These are phyloP conservation scores for Chrysina gloriosa DNA, from an alignment of 2,888 invertebrate genomes.

Conservation along the genomic window DNA sequence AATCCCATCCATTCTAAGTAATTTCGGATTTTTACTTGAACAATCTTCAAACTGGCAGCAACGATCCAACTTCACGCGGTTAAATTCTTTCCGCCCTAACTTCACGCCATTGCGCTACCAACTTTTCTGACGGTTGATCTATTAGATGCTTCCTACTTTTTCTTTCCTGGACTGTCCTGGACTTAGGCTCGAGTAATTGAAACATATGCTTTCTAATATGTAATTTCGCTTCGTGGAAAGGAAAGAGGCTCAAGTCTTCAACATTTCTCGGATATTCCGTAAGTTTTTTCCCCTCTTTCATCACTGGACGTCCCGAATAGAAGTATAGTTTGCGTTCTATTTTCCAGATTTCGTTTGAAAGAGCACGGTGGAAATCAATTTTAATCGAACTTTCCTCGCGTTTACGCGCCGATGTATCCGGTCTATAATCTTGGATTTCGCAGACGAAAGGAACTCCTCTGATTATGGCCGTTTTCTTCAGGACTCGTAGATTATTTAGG, in stretches of 20 bases:
- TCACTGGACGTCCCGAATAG: neutral
- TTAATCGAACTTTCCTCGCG: neutral
- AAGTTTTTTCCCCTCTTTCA: neutral
- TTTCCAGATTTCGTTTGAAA: neutral
- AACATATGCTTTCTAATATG: neutral
- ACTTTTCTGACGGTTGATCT: constrained; percentile 19
- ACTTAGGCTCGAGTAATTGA: neutral
- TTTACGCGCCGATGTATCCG: neutral
- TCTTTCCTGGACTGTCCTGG: neutral
- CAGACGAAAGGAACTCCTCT: neutral
- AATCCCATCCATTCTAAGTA: too few species aligned
- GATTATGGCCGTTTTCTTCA: constrained; percentile 25
- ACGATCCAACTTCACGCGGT: neutral
- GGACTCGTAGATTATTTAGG: constrained; percentile 20
- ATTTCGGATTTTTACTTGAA: neutral
- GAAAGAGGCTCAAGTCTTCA: neutral
- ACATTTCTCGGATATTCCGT: neutral
- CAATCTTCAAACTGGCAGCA: neutral
- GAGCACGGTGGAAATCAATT: neutral
- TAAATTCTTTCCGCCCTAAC: neutral
- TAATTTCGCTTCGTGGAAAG: neutral
- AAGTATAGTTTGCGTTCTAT: neutral
- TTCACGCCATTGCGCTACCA: neutral
- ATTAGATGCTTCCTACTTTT: constrained; percentile 20
- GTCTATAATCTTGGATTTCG: neutral